Evolutionary conservation across 2,888 invertebrate genomes (phyloP).

Genomic region (Trypoxylon attenuatum): DNA sequence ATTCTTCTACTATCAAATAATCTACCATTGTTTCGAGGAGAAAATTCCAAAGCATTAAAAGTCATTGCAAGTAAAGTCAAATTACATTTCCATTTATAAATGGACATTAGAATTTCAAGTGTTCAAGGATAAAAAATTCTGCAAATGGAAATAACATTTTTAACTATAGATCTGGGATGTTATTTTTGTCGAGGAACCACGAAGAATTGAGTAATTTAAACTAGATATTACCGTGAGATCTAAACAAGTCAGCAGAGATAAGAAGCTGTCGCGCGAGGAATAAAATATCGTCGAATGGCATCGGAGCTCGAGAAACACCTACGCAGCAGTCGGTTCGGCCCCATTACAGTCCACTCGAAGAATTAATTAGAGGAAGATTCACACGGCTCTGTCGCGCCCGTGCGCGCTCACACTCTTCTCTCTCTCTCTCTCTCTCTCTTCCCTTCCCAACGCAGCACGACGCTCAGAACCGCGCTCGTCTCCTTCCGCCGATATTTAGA

Average conservation of each 20-base stretch:
- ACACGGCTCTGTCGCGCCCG: slow-evolving; percentile 39
- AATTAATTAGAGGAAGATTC: slow-evolving; percentile 57
- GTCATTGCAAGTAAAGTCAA: no score
- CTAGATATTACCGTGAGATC: slow-evolving; percentile 5
- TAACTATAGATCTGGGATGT: no score
- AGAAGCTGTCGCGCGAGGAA: neutral
- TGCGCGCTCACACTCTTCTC: slow-evolving; percentile 4
- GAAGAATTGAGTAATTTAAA: no score
- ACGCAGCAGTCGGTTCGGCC: slow-evolving; percentile 51
- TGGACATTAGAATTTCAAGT: no score
- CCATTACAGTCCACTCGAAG: slow-evolving; percentile 51
- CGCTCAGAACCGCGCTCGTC: neutral
- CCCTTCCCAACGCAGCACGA: neutral
- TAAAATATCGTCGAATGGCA: slow-evolving; percentile 59
- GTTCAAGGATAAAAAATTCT: no score
- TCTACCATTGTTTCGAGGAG: no score
- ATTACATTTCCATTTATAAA: no score
- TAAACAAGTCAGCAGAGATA: neutral
- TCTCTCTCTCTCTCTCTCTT: neutral
- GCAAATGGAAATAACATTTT: no score
- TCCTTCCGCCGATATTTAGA: neutral
- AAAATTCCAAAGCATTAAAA: no score
- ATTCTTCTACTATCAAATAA: neutral
- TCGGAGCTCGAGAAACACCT: slow-evolving; percentile 58
- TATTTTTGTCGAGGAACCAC: no score